Evolutionary conservation across 2,113 vertebrate species (phyloP).

Genomic region (Gadus macrocephalus): DNA sequence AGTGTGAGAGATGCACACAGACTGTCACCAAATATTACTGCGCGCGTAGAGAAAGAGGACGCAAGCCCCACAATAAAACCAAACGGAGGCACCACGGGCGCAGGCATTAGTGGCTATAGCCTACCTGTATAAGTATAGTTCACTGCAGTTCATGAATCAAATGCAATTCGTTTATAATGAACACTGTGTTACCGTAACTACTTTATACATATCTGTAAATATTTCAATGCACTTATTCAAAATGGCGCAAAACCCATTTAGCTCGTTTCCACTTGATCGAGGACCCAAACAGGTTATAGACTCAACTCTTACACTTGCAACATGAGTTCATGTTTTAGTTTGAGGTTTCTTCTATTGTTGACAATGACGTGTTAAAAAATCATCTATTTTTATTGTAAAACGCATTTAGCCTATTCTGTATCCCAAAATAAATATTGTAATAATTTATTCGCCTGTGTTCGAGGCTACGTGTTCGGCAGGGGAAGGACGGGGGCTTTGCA

Average conservation of each 20-base stretch:
- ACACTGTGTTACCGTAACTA: no score
- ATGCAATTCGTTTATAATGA: background rate
- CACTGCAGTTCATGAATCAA: slow-evolving; percentile 7
- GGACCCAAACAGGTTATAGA: no score
- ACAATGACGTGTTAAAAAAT: no score
- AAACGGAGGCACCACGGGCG: slow-evolving; percentile 61
- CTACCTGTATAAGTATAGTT: slow-evolving; percentile 7
- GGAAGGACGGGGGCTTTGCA: background rate
- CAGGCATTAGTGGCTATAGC: slow-evolving; percentile 50
- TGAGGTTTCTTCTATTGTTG: no score
- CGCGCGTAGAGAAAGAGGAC: slow-evolving; percentile 45
- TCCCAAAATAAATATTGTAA: slow-evolving; percentile 55
- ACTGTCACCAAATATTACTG: slow-evolving; percentile 86
- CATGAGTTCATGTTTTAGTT: no score
- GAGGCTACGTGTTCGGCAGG: background rate
- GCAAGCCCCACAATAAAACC: slow-evolving; percentile 57
- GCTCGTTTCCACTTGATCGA: no score
- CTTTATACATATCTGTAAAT: no score
- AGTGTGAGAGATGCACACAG: slow-evolving; percentile 85
- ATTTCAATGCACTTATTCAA: no score
- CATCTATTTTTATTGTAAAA: slow-evolving; percentile 2
- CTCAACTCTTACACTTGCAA: no score
- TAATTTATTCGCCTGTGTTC: slow-evolving; percentile 2
- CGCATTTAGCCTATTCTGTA: background rate
- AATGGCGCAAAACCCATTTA: no score